Evolutionary conservation across 2,797 vertebrate genomes (phyloP).

Genomic region (Pangasius krempfi): DNA sequence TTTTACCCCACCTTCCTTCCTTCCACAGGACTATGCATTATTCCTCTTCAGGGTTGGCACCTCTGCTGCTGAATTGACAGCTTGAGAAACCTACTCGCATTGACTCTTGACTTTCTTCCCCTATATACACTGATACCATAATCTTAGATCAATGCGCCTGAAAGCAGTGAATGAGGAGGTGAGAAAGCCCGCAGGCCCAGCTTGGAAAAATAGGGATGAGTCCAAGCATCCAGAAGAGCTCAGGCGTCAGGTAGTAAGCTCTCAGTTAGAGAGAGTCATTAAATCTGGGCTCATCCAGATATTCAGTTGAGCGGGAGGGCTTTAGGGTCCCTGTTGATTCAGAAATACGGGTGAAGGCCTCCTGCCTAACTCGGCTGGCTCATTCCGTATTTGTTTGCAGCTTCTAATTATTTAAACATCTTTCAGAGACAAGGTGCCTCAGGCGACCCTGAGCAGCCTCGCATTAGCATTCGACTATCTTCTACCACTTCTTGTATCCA

Average conservation of each 20-base stretch:
- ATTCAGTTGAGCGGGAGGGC: constrained; percentile 25
- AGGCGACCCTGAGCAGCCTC: constrained; percentile 38
- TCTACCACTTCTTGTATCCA: constrained; percentile 42
- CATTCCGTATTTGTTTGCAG: constrained; percentile 55
- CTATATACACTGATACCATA: constrained; percentile 54
- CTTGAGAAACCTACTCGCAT: constrained; percentile 38
- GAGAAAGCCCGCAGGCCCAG: constrained; percentile 7
- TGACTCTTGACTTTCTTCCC: constrained; percentile 42
- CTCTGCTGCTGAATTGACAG: constrained; percentile 12
- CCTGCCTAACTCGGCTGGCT: constrained; percentile 24
- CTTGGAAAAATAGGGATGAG: constrained; percentile 22
- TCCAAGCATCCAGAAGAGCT: constrained; percentile 20
- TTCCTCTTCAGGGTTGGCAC: background rate
- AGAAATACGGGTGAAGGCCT: constrained; percentile 16
- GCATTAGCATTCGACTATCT: constrained; percentile 53
- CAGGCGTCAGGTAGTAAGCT: constrained; percentile 36
- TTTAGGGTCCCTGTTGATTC: constrained; percentile 5
- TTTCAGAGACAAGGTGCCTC: constrained; percentile 34
- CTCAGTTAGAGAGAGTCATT: constrained; percentile 47
- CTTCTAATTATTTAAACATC: constrained; percentile 62
- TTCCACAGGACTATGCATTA: background rate
- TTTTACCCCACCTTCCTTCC: too few relatives aligned
- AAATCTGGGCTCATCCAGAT: constrained; percentile 36
- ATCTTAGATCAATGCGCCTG: constrained; percentile 53
- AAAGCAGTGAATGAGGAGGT: constrained; percentile 36